Percentiles rank a stretch among this genome's conserved stretches.
phyloP scores from a whole-genome alignment of 2,113 vertebrate species.

The Arothron firmamentum region DNA sequence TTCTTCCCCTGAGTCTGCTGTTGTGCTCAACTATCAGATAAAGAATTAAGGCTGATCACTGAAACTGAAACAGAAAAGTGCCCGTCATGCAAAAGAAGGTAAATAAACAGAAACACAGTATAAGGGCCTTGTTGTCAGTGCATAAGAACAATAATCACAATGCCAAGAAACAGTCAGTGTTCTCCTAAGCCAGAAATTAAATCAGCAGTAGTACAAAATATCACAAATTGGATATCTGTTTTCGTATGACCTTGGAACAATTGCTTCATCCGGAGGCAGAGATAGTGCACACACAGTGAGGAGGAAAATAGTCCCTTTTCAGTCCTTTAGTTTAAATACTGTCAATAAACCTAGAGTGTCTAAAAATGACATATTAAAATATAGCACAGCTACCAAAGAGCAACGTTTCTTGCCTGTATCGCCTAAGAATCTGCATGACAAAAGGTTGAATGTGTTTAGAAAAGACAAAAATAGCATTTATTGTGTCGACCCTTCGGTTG shows the following conservation, averaged over 20 bases:
- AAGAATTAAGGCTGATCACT: constrained; percentile 77
- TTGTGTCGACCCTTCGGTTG: constrained; percentile 40
- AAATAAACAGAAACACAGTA: constrained; percentile 66
- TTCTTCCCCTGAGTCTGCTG: constrained; percentile 73
- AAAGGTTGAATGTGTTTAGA: constrained; percentile 27
- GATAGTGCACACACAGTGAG: constrained; percentile 68
- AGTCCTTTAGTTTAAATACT: constrained; percentile 39
- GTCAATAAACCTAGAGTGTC: constrained; percentile 43
- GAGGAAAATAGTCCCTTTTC: constrained; percentile 48
- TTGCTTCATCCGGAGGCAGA: constrained; percentile 63
- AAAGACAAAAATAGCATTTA: constrained; percentile 42
- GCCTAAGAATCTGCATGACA: constrained; percentile 23
- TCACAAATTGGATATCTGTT: constrained; percentile 42
- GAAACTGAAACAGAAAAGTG: constrained; percentile 59
- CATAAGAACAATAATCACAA: constrained; percentile 63
- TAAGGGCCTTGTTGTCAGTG: constrained; percentile 71
- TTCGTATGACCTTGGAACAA: constrained; percentile 47
- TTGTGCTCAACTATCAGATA: constrained; percentile 75
- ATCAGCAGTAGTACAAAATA: constrained; percentile 65
- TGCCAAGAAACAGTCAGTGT: constrained; percentile 60
- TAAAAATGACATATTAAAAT: constrained; percentile 53
- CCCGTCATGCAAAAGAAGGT: constrained; percentile 51
- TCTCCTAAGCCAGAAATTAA: constrained; percentile 40
- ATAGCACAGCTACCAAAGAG: constrained; percentile 51
- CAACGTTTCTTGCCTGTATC: constrained; percentile 33